Conservation (phyloP, 2,113 vertebrate genomes). For the Zeus faber region DNA sequence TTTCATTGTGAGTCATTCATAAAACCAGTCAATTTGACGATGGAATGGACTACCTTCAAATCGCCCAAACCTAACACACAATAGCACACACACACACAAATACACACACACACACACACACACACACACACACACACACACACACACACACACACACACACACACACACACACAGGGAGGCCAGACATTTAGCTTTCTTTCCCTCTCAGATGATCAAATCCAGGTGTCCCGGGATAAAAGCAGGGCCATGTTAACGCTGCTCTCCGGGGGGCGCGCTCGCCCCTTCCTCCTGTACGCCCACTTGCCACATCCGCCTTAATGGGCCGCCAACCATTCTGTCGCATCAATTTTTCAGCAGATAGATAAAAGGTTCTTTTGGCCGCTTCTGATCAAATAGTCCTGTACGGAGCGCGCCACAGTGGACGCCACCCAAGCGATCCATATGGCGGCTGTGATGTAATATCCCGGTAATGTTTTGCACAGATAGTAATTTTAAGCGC, state of each 20-base stretch:
- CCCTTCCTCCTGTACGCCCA: constrained; percentile 9
- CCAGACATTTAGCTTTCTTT: constrained; percentile 6
- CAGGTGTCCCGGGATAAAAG: constrained; percentile 37
- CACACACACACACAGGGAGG: neutral
- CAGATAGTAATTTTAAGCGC: constrained; percentile 15
- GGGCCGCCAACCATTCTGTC: constrained; percentile 26
- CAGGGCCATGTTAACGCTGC: constrained; percentile 2
- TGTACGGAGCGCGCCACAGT: constrained; percentile 22
- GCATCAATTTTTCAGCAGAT: constrained; percentile 23
- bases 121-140: constrained; percentile 16
- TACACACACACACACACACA: neutral
- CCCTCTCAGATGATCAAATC: constrained; percentile 35
- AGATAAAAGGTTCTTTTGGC: constrained; percentile 27
- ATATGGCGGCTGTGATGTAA: constrained; percentile 8
- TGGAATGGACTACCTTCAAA: no score
- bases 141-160: neutral
- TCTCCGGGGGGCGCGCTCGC: constrained; percentile 19
- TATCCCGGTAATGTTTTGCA: neutral
- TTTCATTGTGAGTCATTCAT: no score
- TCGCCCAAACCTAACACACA: no score
- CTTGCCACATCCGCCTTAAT: constrained; percentile 4
- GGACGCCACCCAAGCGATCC: constrained; percentile 20
- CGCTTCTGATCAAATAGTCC: constrained; percentile 27
- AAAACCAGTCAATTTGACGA: no score
- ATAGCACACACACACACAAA: no score